A percentile compares a stretch with the other conserved stretches of the same genome.
Evolutionary conservation across 2,888 invertebrate species (phyloP).

Genomic region (Apamea anceps): DNA sequence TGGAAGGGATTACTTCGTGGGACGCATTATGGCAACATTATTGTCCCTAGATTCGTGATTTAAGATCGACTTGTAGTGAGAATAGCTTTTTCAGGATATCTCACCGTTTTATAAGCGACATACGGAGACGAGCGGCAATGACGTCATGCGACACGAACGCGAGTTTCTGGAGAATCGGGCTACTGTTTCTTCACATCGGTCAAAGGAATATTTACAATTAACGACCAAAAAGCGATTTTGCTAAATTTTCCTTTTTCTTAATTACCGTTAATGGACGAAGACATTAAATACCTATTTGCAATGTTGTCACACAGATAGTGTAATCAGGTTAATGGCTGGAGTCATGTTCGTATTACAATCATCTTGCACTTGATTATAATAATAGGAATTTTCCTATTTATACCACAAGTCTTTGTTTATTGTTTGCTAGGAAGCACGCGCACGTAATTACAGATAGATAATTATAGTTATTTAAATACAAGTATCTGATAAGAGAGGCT

Average conservation of each 20-base stretch:
- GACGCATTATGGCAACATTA: too few species aligned
- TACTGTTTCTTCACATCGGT: conserved; percentile 52
- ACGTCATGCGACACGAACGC: too few species aligned
- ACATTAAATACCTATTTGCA: conserved; percentile 85
- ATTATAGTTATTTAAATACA: conserved; percentile 66
- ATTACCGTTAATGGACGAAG: conserved; percentile 77
- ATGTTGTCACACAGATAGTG: conserved; percentile 77
- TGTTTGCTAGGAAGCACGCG: conserved; percentile 74
- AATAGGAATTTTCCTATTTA: conserved; percentile 88
- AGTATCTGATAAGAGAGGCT: conserved; percentile 56
- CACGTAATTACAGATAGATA: conserved; percentile 73
- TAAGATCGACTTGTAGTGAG: too few species aligned
- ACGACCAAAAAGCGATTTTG: conserved; percentile 72
- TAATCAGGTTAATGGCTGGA: conserved; percentile 82
- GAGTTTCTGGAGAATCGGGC: too few species aligned
- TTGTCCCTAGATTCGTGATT: too few species aligned
- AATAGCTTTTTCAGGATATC: too few species aligned
- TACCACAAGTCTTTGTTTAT: conserved; percentile 77
- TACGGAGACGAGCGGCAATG: too few species aligned
- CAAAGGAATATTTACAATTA: conserved; percentile 78
- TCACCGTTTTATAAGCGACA: too few species aligned
- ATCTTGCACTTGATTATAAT: conserved; percentile 78
- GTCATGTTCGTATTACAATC: conserved; percentile 75
- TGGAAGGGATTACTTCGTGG: too few species aligned
- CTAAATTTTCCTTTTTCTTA: conserved; percentile 86